phyloP scores from a whole-genome alignment of 1,140 invertebrate genomes.

The Carcinoscorpius rotundicauda region DNA sequence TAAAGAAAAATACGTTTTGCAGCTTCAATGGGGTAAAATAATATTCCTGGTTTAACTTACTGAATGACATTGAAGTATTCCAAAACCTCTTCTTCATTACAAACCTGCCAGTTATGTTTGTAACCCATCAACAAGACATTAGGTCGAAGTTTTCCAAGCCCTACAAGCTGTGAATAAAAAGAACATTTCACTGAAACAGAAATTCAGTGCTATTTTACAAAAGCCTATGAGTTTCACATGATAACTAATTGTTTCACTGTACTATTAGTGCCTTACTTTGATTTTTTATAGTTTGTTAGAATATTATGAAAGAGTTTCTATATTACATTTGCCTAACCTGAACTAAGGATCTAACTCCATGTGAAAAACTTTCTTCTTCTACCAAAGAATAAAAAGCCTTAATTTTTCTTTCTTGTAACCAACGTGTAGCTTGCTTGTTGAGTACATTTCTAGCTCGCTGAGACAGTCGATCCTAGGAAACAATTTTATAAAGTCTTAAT shows the following conservation, averaged over 20 bases:
- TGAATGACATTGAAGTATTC: slow-evolving; percentile 39
- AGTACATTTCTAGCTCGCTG: too few species aligned
- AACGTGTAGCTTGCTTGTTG: slow-evolving; percentile 17
- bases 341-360: slow-evolving; percentile 36
- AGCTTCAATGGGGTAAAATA: too few species aligned
- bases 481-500: too few species aligned
- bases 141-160: slow-evolving; percentile 76
- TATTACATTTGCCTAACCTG: slow-evolving; percentile 21
- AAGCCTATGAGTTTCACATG: neutral
- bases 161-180: slow-evolving; percentile 36
- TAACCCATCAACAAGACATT: slow-evolving; percentile 70
- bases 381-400: slow-evolving; percentile 41
- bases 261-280: neutral
- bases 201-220: neutral
- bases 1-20: too few species aligned
- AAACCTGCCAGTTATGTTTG: slow-evolving; percentile 34
- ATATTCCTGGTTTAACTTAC: slow-evolving; percentile 25
- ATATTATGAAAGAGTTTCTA: neutral
- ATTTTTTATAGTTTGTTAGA: neutral
- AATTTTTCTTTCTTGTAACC: slow-evolving; percentile 35
- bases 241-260: neutral
- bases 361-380: slow-evolving; percentile 49
- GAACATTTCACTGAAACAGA: neutral
- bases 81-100: slow-evolving; percentile 28
- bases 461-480: too few species aligned